Percentiles rank a stretch among this genome's conserved stretches.
Conservation (phyloP, 2,113 vertebrate genomes). For the Argyrosomus japonicus region DNA sequence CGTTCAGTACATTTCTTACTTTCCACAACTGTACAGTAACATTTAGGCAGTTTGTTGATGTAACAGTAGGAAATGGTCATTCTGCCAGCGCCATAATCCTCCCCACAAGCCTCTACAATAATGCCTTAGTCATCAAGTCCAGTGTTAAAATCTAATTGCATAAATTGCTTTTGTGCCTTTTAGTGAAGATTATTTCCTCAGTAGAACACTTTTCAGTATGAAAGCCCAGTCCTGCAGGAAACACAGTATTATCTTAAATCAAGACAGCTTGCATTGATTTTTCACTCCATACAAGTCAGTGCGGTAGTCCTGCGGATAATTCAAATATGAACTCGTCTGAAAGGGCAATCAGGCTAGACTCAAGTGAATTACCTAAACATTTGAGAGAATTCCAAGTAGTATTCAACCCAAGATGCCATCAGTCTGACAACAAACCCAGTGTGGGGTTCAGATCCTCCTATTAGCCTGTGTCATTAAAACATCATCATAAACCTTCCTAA, state of each 20-base stretch:
- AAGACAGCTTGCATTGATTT: slow-evolving; percentile 9
- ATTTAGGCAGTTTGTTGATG: slow-evolving; percentile 31
- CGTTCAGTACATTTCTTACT: neutral
- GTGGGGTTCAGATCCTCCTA: slow-evolving; percentile 21
- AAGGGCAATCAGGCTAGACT: slow-evolving; percentile 4
- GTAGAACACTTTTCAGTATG: neutral
- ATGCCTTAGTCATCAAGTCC: slow-evolving; percentile 19
- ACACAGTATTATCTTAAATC: slow-evolving; percentile 26
- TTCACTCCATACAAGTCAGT: neutral
- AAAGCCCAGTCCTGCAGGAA: neutral
- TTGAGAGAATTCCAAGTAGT: slow-evolving; percentile 28
- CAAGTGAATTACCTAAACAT: slow-evolving; percentile 37
- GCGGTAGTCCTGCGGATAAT: neutral
- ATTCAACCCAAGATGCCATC: slow-evolving; percentile 46
- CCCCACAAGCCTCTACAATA: slow-evolving; percentile 11
- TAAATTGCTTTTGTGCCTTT: slow-evolving; percentile 24
- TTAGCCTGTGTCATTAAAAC: slow-evolving; percentile 51
- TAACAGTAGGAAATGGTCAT: slow-evolving; percentile 34
- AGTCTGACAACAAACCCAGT: slow-evolving; percentile 37
- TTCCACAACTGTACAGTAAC: neutral
- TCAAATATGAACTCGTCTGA: slow-evolving; percentile 36
- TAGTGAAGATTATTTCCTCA: slow-evolving; percentile 24
- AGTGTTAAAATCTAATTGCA: slow-evolving; percentile 36
- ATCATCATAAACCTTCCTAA: slow-evolving; percentile 53
- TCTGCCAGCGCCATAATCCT: slow-evolving; percentile 21